Evolutionary conservation across 1,140 invertebrate genomes (phyloP), one percentile per base, ranked within the genome.

Genomic region (Globodera ellingtonae): DNA sequence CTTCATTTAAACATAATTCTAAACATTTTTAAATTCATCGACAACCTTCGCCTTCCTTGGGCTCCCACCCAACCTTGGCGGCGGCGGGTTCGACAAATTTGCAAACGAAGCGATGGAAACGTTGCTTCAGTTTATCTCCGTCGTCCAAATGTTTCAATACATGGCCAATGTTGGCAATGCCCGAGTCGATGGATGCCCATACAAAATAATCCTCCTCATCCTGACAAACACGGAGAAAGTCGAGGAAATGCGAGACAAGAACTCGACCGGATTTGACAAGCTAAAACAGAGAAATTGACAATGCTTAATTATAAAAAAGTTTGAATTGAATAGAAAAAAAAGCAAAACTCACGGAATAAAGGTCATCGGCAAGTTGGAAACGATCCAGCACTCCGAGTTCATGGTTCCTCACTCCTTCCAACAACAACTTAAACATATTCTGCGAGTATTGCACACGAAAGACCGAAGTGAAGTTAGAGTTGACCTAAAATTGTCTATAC

Each of bases 301-400:
- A 65, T 65, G 21, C 24, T 70, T 70, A 35, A 35, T 35, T 35
- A 5, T 44, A 10, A 70, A 70, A 70, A 70, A 0, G 24, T 67
- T 35, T 46, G 13, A 47, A 15, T n/a, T 77, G 18, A 5, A 10
- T 18, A 48, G 52, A 50, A 74, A 44, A 56, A 62, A n/a, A 56
- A 74, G 18, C 35, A 35, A 75, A 62, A 56, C n/a, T 44, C 69
- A 77, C 75, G 13, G 95, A 95, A 90, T 95, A 97, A 59, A 97
- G 92, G 82, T 98, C 97, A 90, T 96, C 95, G 48, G 97, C 91
- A 7, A 98, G 89, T 6, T 94, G 94, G 47, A 98, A 92, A 67
- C 96, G 93, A 90, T 98, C 96, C 5, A 98, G 90, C 6, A 95
- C 94, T 50, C 94, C 94, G 84, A 98, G 90, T 35, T 92, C 92